Conservation (phyloP, 2,797 vertebrate species). For the Leptatherina wallacei region DNA sequence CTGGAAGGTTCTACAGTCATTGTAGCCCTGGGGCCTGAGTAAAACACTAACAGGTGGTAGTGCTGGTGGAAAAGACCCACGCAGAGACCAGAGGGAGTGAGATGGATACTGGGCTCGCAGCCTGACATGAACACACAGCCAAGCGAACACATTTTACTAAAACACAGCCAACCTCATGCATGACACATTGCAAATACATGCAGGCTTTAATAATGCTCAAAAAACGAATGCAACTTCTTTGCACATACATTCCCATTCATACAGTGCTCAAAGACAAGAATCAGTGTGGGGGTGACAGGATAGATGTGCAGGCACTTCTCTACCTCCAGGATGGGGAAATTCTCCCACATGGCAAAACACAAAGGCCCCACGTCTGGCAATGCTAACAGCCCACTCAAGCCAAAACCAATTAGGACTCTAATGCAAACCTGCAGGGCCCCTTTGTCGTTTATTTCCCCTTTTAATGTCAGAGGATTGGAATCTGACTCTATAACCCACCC, state of each 20-base stretch:
- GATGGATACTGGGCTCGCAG: slow-evolving; percentile 71
- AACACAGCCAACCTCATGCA: slow-evolving; percentile 57
- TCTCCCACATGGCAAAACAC: slow-evolving; percentile 78
- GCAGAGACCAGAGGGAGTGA: slow-evolving; percentile 78
- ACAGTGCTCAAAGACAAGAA: slow-evolving; percentile 15
- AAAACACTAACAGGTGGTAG: slow-evolving; percentile 82
- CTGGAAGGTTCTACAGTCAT: slow-evolving; percentile 73
- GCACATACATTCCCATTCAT: not conserved
- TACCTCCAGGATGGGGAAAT: slow-evolving; percentile 70
- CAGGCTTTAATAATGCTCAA: not conserved
- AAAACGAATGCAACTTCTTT: slow-evolving; percentile 4
- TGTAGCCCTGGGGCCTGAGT: slow-evolving; percentile 72
- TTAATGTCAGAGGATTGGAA: slow-evolving; percentile 86
- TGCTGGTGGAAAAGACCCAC: slow-evolving; percentile 79
- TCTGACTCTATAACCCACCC: slow-evolving; percentile 74
- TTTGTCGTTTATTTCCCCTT: slow-evolving; percentile 84
- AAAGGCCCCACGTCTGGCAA: slow-evolving; percentile 77
- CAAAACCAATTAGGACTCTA: slow-evolving; percentile 86
- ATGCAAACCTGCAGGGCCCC: slow-evolving; percentile 85
- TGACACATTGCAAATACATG: slow-evolving; percentile 48
- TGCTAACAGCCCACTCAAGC: slow-evolving; percentile 72
- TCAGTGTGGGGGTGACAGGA: slow-evolving; percentile 46
- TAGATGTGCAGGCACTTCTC: slow-evolving; percentile 55
- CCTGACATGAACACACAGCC: slow-evolving; percentile 60
- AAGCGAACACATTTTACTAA: slow-evolving; percentile 42